Evolutionary conservation across 2,797 vertebrate genomes (phyloP), one percentile per base, ranked within the genome.

Genomic region (Halcyon chelicuti): DNA sequence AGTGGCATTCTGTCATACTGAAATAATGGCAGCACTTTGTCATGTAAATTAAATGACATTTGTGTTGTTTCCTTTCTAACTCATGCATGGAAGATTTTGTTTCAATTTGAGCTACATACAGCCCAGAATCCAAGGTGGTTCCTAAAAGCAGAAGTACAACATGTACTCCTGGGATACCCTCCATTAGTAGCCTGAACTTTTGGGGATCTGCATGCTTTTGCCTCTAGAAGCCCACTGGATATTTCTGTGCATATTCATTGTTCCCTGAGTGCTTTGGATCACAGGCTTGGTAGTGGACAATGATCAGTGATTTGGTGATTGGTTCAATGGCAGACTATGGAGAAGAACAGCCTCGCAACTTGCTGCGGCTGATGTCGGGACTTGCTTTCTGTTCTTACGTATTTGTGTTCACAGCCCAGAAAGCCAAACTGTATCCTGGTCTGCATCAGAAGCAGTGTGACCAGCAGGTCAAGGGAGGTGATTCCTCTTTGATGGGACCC

Each of bases 11-110:
- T 99, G 99, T 99, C 98, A 99, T 97, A 97, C 94, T 95, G 97
- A 97, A 98, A 99, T 99, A 99, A 99, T 99, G 98, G 98, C 95
- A 97, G 97, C 97, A 98, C 98, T 99, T 99, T 99, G 99, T 99
- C 99, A 99, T 98, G 98, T 97, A 98, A 98, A 98, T 98, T 98
- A 98, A 98, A 97, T 98, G 98, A 98, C 98, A 98, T 98, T 98
- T 98, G 97, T 97, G 98, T 96, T 96, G 97, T 97, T 94, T 96
- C 96, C 86, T 96, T 79, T 94, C 86, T 87, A 88, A 75, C 88
- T 92, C 88, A 66, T 18, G 65, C 70, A 91, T 57, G 66, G 92
- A 95, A 93, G 25, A 71, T 18, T 65, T 85, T 86, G 71, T 77
- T 75, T 75, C 73, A 39, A 90, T 90, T 88, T 85, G 73, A 77